These are phyloP conservation scores for Pelobates fuscus DNA, from an alignment of 2,113 vertebrate genomes.

Conservation along the genomic window DNA sequence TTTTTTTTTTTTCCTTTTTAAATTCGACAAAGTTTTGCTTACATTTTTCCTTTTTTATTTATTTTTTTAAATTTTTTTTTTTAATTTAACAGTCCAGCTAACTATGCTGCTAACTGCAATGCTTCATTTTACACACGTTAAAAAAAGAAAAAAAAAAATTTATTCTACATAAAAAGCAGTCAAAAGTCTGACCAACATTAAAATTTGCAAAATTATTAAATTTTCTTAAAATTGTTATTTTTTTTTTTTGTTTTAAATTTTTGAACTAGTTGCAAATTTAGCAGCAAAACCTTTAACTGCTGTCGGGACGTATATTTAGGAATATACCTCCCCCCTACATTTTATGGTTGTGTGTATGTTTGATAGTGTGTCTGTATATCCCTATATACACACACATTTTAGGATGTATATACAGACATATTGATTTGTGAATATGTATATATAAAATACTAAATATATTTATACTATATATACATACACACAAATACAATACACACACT, in stretches of 20 bases:
- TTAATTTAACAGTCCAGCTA: constrained; percentile 69
- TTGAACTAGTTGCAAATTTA: constrained; percentile 76
- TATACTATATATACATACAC: neutral
- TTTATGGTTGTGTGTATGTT: neutral
- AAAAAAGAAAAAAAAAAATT: constrained; percentile 72
- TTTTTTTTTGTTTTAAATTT: neutral
- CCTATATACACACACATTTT: neutral
- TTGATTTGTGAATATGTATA: neutral
- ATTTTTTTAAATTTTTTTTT: constrained; percentile 42
- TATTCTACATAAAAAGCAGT: constrained; percentile 73
- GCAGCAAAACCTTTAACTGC: constrained; percentile 79
- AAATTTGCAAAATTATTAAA: constrained; percentile 74
- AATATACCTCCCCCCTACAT: neutral
- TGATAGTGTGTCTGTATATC: neutral
- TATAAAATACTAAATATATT: neutral
- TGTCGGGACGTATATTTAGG: constrained; percentile 42
- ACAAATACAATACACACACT: neutral
- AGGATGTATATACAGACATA: neutral
- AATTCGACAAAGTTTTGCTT: constrained; percentile 77
- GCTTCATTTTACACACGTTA: constrained; percentile 75
- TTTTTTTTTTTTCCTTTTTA: constrained; percentile 73
- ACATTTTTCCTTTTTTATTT: constrained; percentile 38
- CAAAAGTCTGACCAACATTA: constrained; percentile 72
- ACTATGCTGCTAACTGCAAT: constrained; percentile 76
- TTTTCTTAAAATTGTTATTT: constrained; percentile 36